Evolutionary conservation across 2,888 invertebrate species (phyloP).

Genomic region (Galeopsomyia nigrocyanea): DNA sequence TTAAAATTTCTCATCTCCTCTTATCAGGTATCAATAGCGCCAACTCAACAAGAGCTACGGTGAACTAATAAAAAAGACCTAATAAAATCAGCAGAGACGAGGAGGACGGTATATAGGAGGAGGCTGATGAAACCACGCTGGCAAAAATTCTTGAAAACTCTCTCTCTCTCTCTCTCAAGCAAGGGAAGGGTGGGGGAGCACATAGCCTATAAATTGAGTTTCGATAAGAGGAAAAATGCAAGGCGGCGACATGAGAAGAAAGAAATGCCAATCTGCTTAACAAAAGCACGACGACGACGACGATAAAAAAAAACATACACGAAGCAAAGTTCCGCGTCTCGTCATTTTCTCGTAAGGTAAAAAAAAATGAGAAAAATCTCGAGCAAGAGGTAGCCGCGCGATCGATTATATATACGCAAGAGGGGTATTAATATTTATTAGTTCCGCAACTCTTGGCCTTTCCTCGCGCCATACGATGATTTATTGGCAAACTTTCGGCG

Average conservation of each 20-base stretch:
- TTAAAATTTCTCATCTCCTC: too few relatives aligned
- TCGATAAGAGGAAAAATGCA: slow-evolving; percentile 30
- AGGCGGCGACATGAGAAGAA: neutral
- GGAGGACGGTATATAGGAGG: slow-evolving; percentile 3
- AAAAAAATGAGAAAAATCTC: neutral
- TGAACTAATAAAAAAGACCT: slow-evolving; percentile 24
- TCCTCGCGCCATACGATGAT: slow-evolving; percentile 55
- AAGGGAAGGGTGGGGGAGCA: neutral
- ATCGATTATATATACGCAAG: slow-evolving; percentile 10
- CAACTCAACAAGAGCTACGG: neutral
- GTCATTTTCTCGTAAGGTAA: slow-evolving; percentile 1
- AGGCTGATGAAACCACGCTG: neutral
- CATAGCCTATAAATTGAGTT: slow-evolving; percentile 42
- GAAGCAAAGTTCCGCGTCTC: slow-evolving; percentile 21
- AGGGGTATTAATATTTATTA: slow-evolving; percentile 62
- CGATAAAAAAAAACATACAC: neutral
- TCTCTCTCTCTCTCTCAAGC: neutral
- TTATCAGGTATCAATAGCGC: too few relatives aligned
- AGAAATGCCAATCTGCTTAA: too few relatives aligned
- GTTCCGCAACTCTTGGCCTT: slow-evolving; percentile 56
- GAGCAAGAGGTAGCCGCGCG: slow-evolving; percentile 5
- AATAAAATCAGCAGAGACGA: slow-evolving; percentile 8
- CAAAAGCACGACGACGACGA: neutral
- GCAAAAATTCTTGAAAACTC: slow-evolving; percentile 39
- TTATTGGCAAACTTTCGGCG: slow-evolving; percentile 59